These are phyloP conservation scores for Arrhamphus sclerolepis DNA, from an alignment of 2,797 vertebrate species.

Conservation along the genomic window DNA sequence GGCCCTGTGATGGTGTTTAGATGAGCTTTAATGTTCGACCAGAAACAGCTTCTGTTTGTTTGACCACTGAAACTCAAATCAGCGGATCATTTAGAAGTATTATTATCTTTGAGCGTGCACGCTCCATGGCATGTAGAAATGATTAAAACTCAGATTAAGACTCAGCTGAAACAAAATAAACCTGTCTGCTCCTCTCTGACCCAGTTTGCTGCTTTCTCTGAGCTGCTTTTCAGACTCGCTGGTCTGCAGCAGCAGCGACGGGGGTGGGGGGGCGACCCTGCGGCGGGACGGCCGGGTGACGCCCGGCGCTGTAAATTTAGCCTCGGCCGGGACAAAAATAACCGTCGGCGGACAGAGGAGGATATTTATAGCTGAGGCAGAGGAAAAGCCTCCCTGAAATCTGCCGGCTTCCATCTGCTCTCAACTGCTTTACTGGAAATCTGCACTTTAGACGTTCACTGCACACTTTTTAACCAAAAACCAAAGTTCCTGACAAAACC, in stretches of 20 bases:
- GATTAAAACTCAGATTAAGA: no score
- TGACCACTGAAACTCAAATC: neutral
- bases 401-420: neutral
- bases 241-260: neutral
- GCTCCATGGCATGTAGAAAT: no score
- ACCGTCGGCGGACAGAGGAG: neutral
- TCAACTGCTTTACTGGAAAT: neutral
- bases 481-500: no score
- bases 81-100: neutral
- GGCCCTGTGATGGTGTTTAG: constrained; percentile 31
- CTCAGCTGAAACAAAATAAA: neutral
- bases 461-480: no score
- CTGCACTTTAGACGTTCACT: no score
- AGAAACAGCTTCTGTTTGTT: constrained; percentile 10
- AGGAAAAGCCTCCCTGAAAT: constrained; percentile 27
- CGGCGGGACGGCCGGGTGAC: constrained; percentile 36
- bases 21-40: constrained; percentile 15
- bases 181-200: neutral
- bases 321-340: constrained; percentile 59
- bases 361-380: constrained; percentile 53
- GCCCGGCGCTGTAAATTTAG: constrained; percentile 59
- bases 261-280: constrained; percentile 16
- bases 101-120: neutral
- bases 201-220: neutral
- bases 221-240: constrained; percentile 10